phyloP scores from a whole-genome alignment of 2,888 invertebrate genomes.

The Chymomyza caudatula region DNA sequence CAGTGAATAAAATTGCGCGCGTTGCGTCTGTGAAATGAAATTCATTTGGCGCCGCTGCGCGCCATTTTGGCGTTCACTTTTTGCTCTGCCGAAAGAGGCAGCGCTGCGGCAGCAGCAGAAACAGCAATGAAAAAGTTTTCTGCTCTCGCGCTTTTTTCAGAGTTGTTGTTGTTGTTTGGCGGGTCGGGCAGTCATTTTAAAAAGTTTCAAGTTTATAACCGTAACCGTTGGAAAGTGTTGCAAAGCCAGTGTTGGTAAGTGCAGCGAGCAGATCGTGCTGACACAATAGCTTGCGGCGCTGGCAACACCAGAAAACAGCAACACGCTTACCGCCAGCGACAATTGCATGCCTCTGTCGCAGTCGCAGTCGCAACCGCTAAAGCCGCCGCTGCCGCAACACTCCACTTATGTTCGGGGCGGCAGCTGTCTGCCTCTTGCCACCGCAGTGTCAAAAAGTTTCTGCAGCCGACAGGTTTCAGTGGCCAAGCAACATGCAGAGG shows the following conservation, averaged over 20 bases:
- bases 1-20: constrained; percentile 67
- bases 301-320: not conserved
- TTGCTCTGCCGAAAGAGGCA: constrained; percentile 8
- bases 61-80: constrained; percentile 50
- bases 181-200: constrained; percentile 11
- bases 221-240: constrained; percentile 30
- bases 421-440: not conserved
- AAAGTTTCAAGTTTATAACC: constrained; percentile 64
- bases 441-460: not conserved
- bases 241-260: constrained; percentile 45
- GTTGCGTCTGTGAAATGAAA: constrained; percentile 67
- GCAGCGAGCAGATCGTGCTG: constrained; percentile 9
- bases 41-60: constrained; percentile 65
- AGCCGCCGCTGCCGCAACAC: constrained; percentile 7
- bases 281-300: not conserved
- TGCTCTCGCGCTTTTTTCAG: not conserved
- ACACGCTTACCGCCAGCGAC: constrained; percentile 12
- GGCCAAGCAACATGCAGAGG: not conserved
- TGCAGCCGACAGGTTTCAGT: not conserved
- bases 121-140: constrained; percentile 53
- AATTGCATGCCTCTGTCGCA: constrained; percentile 26
- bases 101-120: constrained; percentile 3
- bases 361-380: constrained; percentile 30
- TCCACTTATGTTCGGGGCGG: not conserved
- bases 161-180: constrained; percentile 26